These are phyloP conservation scores for Chaetorhynchus papuensis DNA, from an alignment of 2,113 vertebrate species.

Conservation along the genomic window DNA sequence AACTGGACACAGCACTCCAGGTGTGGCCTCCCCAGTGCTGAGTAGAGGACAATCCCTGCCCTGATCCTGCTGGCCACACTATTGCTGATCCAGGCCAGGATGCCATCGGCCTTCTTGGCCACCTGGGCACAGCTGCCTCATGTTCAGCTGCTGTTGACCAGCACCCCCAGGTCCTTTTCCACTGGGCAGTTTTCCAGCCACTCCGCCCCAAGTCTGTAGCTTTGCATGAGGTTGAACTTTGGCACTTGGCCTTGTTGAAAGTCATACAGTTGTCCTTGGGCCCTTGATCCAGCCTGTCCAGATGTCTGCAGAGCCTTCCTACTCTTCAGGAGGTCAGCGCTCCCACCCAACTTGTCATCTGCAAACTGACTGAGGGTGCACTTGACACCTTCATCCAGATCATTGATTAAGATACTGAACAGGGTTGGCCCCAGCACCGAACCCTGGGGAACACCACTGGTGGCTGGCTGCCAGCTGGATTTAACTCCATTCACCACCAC, in stretches of 20 bases:
- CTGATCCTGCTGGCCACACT: neutral
- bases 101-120: neutral
- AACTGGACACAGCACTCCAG: neutral
- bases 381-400: neutral
- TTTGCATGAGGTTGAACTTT: neutral
- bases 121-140: neutral
- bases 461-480: neutral
- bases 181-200: neutral
- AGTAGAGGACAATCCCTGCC: accelerated
- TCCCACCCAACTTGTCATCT: neutral
- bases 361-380: neutral
- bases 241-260: neutral
- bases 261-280: neutral
- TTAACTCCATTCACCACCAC: neutral
- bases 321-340: neutral
- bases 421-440: neutral
- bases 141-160: neutral
- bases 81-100: accelerated
- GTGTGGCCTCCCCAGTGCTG: neutral
- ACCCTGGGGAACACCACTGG: neutral
- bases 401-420: neutral
- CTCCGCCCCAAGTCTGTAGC: neutral
- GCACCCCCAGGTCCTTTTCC: neutral
- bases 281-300: neutral
- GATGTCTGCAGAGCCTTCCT: neutral